These are phyloP conservation scores for Leucosticte australis DNA, from an alignment of 2,113 vertebrate species.

Conservation along the genomic window DNA sequence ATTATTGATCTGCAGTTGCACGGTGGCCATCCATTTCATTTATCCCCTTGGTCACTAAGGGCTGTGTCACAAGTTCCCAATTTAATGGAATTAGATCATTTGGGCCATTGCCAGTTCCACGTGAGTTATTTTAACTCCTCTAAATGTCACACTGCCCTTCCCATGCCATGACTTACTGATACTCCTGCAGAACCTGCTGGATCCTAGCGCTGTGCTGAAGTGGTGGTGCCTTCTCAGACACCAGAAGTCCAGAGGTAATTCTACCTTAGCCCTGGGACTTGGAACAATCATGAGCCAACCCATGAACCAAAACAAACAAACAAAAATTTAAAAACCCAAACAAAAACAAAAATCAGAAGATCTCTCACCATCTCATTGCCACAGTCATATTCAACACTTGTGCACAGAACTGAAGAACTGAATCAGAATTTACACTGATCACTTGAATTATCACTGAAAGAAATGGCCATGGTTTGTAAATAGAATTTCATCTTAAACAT, in stretches of 20 bases:
- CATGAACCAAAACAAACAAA: neutral
- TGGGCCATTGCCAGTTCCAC: neutral
- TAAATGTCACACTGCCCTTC: neutral
- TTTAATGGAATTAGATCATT: neutral
- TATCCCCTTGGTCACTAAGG: neutral
- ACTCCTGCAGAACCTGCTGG: neutral
- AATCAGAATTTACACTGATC: neutral
- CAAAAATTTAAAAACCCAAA: neutral
- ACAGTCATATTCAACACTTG: neutral
- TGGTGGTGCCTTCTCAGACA: neutral
- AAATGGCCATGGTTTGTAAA: neutral
- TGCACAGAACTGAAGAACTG: neutral
- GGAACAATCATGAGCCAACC: neutral
- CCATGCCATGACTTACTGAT: neutral
- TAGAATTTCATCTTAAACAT: neutral
- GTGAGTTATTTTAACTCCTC: neutral
- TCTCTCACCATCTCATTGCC: accelerated
- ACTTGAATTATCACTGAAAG: neutral
- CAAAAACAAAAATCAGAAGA: neutral
- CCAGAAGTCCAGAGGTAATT: neutral
- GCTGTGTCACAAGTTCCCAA: neutral
- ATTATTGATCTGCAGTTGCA: neutral
- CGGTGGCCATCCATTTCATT: neutral
- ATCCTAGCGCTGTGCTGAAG: neutral
- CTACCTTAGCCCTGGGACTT: neutral